A percentile compares a stretch with the other conserved stretches of the same genome.
These are phyloP conservation scores for Leptodirus hochenwartii DNA, from an alignment of 2,888 invertebrate species.

Conservation along the genomic window DNA sequence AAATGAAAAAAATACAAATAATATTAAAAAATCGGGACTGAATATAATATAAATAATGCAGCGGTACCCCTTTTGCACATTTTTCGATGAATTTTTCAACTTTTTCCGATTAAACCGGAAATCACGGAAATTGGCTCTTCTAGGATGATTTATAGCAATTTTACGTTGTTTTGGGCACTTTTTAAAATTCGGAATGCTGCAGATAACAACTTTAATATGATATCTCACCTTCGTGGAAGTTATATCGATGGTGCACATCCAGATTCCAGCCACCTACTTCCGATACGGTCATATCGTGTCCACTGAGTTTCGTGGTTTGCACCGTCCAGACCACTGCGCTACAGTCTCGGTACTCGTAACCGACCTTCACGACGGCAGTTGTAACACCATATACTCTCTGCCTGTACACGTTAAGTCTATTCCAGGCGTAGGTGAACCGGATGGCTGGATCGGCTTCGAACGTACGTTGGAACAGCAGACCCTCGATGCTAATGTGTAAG, in stretches of 20 bases:
- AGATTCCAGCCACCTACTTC: constrained; percentile 97
- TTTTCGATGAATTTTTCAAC: no score
- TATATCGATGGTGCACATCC: constrained; percentile 94
- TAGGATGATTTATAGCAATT: no score
- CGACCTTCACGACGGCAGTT: constrained; percentile 86
- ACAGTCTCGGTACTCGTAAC: constrained; percentile 89
- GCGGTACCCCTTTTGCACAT: no score
- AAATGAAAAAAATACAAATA: constrained; percentile 3
- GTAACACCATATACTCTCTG: constrained; percentile 95
- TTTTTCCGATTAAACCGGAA: no score
- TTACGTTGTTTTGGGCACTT: background rate
- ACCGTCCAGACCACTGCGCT: constrained; percentile 90
- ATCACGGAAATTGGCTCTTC: no score
- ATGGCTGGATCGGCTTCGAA: constrained; percentile 95
- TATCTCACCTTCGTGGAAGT: constrained; percentile 78
- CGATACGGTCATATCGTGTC: constrained; percentile 92
- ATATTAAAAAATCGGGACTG: constrained; percentile 1
- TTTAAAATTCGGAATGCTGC: background rate
- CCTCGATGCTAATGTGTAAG: constrained; percentile 83
- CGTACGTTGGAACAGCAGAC: constrained; percentile 77
- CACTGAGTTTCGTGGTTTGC: constrained; percentile 85
- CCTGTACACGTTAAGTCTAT: constrained; percentile 85
- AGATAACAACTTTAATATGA: background rate
- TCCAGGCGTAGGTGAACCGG: constrained; percentile 96
- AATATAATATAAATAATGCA: no score